Evolutionary conservation across 1,140 invertebrate genomes (phyloP).

Genomic region (Cataglyphis hispanica): DNA sequence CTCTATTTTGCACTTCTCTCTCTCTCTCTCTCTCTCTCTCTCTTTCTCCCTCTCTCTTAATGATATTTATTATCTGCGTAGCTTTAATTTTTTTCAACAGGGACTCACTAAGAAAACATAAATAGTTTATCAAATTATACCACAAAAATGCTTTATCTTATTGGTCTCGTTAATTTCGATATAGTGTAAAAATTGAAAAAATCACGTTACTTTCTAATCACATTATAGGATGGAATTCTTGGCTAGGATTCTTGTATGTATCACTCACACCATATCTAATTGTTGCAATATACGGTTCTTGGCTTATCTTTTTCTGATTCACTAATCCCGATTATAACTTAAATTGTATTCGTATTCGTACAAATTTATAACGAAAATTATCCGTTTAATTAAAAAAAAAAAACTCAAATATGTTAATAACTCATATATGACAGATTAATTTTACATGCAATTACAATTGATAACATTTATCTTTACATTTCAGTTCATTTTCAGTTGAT

Average conservation of each 20-base stretch:
- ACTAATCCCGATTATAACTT: background rate
- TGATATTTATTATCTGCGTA: background rate
- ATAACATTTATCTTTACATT: too few relatives aligned
- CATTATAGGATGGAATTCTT: too few relatives aligned
- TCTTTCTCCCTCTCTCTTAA: background rate
- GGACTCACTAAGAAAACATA: background rate
- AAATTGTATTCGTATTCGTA: background rate
- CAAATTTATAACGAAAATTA: background rate
- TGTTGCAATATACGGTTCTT: background rate
- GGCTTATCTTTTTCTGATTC: background rate
- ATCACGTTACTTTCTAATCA: background rate
- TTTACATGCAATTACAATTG: background rate
- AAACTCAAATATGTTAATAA: background rate
- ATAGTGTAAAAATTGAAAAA: background rate
- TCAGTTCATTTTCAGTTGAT: background rate
- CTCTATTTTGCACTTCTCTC: background rate
- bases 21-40: background rate
- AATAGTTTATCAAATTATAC: background rate
- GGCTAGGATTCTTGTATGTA: background rate
- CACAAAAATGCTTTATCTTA: background rate
- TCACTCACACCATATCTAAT: background rate
- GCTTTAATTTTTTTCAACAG: background rate
- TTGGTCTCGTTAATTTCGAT: constrained; percentile 8
- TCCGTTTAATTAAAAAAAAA: too few relatives aligned
- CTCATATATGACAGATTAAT: background rate